These are phyloP conservation scores for Megastigmus dorsalis DNA, from an alignment of 2,888 invertebrate genomes.

Conservation along the genomic window DNA sequence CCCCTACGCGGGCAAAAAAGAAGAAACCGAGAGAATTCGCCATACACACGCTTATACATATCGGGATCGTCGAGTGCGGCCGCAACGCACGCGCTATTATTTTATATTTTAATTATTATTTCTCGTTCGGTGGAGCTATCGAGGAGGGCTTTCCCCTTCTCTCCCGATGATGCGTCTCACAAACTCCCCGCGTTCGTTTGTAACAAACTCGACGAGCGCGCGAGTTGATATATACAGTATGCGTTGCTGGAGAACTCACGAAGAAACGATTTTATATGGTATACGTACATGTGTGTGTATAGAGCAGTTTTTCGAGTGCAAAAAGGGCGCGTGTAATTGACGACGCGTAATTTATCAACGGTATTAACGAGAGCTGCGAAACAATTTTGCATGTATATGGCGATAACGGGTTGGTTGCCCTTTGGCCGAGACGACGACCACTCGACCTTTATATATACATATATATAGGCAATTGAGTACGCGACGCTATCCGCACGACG, in stretches of 20 bases:
- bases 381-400: neutral
- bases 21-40: constrained; percentile 5
- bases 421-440: constrained; percentile 15
- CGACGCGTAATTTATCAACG: constrained; percentile 23
- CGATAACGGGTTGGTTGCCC: constrained; percentile 27
- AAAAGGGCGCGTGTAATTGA: constrained; percentile 29
- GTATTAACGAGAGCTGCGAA: constrained; percentile 22
- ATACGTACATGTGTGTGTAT: no score
- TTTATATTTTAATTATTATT: constrained; percentile 52
- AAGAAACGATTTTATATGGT: neutral
- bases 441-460: no score
- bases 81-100: constrained; percentile 21
- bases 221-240: no score
- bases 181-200: neutral
- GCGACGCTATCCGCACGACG: neutral
- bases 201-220: neutral
- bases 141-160: neutral
- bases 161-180: neutral
- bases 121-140: neutral
- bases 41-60: neutral
- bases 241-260: no score
- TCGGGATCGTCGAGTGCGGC: neutral
- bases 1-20: neutral
- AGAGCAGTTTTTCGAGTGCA: neutral
- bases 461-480: no score